A percentile compares a stretch with the other conserved stretches of the same genome.
Evolutionary conservation across 2,888 invertebrate genomes (phyloP).

Genomic region (Steromphala cineraria): DNA sequence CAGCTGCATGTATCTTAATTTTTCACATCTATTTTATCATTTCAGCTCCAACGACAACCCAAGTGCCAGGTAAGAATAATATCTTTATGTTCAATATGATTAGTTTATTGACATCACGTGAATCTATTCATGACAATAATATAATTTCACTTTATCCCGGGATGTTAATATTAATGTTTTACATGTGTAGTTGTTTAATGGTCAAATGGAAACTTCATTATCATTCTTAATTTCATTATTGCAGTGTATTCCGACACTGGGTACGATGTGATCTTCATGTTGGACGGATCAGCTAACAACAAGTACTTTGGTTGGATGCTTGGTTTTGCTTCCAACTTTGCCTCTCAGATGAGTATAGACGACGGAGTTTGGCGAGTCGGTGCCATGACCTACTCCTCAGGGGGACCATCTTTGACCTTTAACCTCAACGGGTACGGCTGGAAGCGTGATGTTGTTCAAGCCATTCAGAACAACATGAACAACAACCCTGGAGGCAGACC

Average conservation of each 20-base stretch:
- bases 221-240: neutral
- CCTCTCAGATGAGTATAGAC: constrained; percentile 43
- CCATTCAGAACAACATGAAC: constrained; percentile 5
- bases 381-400: constrained; percentile 47
- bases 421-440: constrained; percentile 48
- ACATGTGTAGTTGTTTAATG: too few species aligned
- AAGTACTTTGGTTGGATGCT: constrained; percentile 42
- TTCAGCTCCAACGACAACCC: too few species aligned
- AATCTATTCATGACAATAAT: too few species aligned
- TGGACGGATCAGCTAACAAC: constrained; percentile 55
- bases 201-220: too few species aligned
- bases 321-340: constrained; percentile 39
- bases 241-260: constrained; percentile 30
- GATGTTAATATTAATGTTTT: too few species aligned
- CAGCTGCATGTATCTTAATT: too few species aligned
- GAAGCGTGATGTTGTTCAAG: constrained; percentile 37
- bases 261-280: constrained; percentile 51
- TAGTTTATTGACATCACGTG: too few species aligned
- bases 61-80: too few species aligned
- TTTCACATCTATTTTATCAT: too few species aligned
- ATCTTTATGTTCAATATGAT: too few species aligned
- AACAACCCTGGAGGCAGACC: constrained; percentile 22
- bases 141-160: too few species aligned
- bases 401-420: constrained; percentile 38
- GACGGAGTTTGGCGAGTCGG: constrained; percentile 53